Evolutionary conservation across 1,140 invertebrate genomes (phyloP), one percentile per base, ranked within the genome.

Genomic region (Colletes latitarsis): DNA sequence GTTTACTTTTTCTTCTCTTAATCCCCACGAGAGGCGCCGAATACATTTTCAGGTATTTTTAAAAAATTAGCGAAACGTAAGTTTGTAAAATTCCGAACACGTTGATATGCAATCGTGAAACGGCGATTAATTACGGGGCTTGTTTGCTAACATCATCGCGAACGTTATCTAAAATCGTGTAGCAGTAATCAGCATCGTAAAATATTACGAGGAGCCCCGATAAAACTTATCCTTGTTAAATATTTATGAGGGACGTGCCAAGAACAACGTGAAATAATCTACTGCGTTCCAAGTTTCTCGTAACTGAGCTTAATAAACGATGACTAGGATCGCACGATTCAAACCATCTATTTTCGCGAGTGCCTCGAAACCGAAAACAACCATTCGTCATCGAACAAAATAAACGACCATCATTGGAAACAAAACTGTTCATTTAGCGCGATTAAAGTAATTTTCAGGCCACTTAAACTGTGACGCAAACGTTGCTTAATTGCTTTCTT

Each of bases 161-260:
- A 43, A 43, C 8, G 41, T 10, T 46, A n/a, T 19, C 17, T 19
- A 9, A 17, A 43, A 64, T n/a, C 17, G 8, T 9, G 9, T 5
- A 9, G n/a, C n/a, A 4, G n/a, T 49, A 21, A 63, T 63, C 60
- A 41, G 60, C 8, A 58, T 17, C n/a, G 57, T 19, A 15, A 30
- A 30, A 21, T 30, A 49, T 39, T 14, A 14, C n/a, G 6, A 10
- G 41, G 41, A 0, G 4, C 1, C 3, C 1, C 57, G 57, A 73
- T 73, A 73, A 63, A 17, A 17, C 21, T 73, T 21, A 49, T 39
- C 21, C 58, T 39, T 19, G 58, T 4, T 14, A 39, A 73, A 73
- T n/a, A 63, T 74, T 63, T 19, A 4, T 21, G 43, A 49, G 41
- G 49, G 15, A 21, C 19, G 71, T 62, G 71, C 19, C 71, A 73